Conservation (phyloP, 2,888 invertebrate species). For the Sceliomorpha sp. region DNA sequence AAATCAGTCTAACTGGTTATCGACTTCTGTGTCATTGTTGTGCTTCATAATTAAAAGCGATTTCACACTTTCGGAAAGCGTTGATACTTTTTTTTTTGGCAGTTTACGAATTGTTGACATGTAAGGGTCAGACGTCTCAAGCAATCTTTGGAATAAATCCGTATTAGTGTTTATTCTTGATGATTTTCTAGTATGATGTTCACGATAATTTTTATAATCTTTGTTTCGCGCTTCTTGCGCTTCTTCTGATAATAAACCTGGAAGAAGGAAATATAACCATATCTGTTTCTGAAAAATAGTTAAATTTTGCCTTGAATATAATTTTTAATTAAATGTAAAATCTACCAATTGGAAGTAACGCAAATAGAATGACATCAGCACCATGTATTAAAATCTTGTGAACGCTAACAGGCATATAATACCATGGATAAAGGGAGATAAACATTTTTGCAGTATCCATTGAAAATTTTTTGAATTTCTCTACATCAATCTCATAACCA, state of each 20-base stretch:
- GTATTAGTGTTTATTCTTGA: conserved; percentile 2
- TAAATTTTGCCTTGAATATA: neutral
- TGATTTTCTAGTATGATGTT: conserved; percentile 8
- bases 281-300: neutral
- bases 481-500: conserved; percentile 22
- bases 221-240: conserved; percentile 6
- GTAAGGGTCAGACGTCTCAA: neutral
- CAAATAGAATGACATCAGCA: conserved; percentile 18
- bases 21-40: no score
- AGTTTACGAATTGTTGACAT: conserved; percentile 1
- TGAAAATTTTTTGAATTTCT: conserved; percentile 10
- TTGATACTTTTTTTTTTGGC: neutral
- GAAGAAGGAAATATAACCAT: neutral
- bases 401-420: conserved; percentile 23
- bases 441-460: conserved; percentile 16
- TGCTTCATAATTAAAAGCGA: no score
- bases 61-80: neutral
- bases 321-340: conserved; percentile 4
- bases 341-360: conserved; percentile 23
- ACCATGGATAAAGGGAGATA: conserved; percentile 19
- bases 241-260: no score
- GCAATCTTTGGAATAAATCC: conserved; percentile 8
- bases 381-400: conserved; percentile 32
- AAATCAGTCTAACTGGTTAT: no score
- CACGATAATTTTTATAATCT: conserved; percentile 5